Evolutionary conservation across 2,797 vertebrate genomes (phyloP).

Genomic region (Amblyopsis hoosieri): DNA sequence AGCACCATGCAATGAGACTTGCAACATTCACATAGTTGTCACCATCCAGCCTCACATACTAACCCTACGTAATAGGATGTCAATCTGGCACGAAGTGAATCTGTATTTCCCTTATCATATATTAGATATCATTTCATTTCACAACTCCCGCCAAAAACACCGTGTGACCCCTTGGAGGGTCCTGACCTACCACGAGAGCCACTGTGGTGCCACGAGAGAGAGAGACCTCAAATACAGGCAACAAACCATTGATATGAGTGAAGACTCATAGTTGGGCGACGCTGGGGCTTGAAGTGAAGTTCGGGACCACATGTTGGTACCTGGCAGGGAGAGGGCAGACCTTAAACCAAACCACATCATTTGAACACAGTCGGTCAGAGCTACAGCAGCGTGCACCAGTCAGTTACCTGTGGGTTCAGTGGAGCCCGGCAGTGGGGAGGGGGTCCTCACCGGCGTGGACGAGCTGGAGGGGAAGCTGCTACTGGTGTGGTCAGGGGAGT

Average conservation of each 20-base stretch:
- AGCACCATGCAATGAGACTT: no score
- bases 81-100: no score
- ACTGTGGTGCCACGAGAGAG: no score
- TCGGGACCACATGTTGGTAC: conserved; percentile 88
- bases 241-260: conserved; percentile 88
- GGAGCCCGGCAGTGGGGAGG: conserved; percentile 85
- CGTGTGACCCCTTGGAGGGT: no score
- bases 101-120: no score
- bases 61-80: no score
- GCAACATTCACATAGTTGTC: no score
- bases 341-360: background rate
- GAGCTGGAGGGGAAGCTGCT: conserved; percentile 95
- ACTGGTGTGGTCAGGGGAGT: conserved; percentile 96
- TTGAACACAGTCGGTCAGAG: background rate
- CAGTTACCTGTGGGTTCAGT: conserved; percentile 66
- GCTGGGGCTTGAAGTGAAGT: conserved; percentile 84
- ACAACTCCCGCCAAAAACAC: no score
- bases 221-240: background rate
- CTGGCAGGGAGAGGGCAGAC: conserved; percentile 69
- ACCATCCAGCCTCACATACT: no score
- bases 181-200: no score
- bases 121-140: no score
- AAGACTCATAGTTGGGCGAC: conserved; percentile 92
- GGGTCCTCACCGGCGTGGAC: conserved; percentile 91
- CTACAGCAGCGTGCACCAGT: background rate